Percentiles rank a stretch among this genome's conserved stretches.
Evolutionary conservation across 2,113 vertebrate species (phyloP).

Genomic region (Oreotrochilus melanogaster): DNA sequence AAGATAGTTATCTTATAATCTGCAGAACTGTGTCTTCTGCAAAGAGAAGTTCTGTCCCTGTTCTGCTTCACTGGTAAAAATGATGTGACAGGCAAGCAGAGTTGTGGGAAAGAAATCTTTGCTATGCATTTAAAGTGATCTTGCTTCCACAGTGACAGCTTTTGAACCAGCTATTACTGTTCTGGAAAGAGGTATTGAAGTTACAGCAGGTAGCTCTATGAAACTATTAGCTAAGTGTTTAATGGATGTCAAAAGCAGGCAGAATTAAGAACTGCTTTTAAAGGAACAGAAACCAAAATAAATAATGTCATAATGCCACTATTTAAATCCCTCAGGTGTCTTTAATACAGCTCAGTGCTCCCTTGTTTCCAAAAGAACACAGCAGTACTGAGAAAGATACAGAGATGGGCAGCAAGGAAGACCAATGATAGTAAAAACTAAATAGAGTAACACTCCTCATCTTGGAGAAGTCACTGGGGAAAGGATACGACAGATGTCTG

Average conservation of each 20-base stretch:
- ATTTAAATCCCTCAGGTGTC: not conserved
- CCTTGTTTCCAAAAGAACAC: not conserved
- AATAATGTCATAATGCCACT: not conserved
- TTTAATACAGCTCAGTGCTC: not conserved
- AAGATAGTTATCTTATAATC: conserved; percentile 18
- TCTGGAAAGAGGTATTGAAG: not conserved
- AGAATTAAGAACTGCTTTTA: not conserved
- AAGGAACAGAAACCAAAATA: not conserved
- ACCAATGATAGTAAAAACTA: not conserved
- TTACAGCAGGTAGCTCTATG: not conserved
- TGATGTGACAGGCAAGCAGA: conserved; percentile 28
- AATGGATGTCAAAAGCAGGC: not conserved
- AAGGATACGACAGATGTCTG: not conserved
- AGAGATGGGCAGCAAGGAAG: not conserved
- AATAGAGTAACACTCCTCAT: not conserved
- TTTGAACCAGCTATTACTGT: not conserved
- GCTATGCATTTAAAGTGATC: not conserved
- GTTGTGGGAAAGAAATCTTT: conserved; percentile 32
- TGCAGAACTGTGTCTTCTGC: not conserved
- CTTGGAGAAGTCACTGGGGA: not conserved
- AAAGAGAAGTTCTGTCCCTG: conserved; percentile 15
- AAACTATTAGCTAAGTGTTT: not conserved
- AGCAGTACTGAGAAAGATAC: not conserved
- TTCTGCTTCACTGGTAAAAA: conserved; percentile 41
- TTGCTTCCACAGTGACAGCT: not conserved